Evolutionary conservation across 2,797 vertebrate species (phyloP), one percentile per base, ranked within the genome.

Genomic region (Silurus aristotelis): DNA sequence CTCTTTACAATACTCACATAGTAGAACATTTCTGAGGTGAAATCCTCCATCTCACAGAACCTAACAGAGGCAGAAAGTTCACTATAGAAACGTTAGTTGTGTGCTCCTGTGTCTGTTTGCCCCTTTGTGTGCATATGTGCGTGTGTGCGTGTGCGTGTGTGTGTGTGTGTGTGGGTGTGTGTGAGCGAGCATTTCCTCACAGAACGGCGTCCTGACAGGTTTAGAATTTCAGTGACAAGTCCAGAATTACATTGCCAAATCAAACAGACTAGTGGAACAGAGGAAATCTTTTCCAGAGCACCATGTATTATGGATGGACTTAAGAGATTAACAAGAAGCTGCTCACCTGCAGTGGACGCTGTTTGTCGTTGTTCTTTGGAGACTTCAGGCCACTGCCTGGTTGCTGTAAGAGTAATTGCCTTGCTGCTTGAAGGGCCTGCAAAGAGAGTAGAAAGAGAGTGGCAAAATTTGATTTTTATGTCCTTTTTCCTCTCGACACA

Each of bases 281-380:
- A 95, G 92, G 94, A 95, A 94, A 94, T 93, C 91, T 94, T 94
- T 93, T 93, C 86, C 78, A 89, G 90, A 91, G 90, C 89, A 85
- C 90, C 88, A 93, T 93, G 93, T 93, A 94, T 94, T 94, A 94
- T 93, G 93, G 93, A 94, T 94, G 93, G 93, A 94, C 91, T 93
- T 94, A 93, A 92, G 92, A 94, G 94, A 95, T 95, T 94, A 95
- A 92, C 91, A 76, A 55, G 88, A 89, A 83, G 91, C 92, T 91
- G 96, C 96, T 95, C 96, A 99, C 98, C 98, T 99, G 98, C 94
- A 99, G 95, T 92, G 97, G 96, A 96, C 98, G 97, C 95, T 99
- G 98, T 95, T 99, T 99, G 93, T 99, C 98, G 94, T 96, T 97
- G 95, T 94, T 97, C 95, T 99, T 99, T 95, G 98, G 98, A 97